phyloP scores from a whole-genome alignment of 2,113 vertebrate genomes.

The Dasyprocta punctata region DNA sequence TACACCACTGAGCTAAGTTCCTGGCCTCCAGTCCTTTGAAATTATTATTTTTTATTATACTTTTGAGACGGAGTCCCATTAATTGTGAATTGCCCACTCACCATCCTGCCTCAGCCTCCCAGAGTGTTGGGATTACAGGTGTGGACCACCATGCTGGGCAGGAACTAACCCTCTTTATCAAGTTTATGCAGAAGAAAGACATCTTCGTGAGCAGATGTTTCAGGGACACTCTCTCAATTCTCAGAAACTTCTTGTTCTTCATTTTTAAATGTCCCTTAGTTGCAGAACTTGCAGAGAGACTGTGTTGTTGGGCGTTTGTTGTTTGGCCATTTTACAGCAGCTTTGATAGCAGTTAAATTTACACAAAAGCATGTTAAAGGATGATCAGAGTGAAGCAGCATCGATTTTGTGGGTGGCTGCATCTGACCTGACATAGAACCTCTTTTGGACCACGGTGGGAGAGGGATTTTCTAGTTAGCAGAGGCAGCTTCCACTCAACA shows the following conservation, averaged over 20 bases:
- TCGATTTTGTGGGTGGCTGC: background rate
- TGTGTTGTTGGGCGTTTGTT: background rate
- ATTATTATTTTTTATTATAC: background rate
- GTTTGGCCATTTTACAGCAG: background rate
- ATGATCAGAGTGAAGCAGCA: background rate
- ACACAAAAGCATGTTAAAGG: constrained; percentile 4
- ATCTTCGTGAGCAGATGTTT: background rate
- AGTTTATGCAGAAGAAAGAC: background rate
- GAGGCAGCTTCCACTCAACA: background rate
- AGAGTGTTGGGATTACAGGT: background rate
- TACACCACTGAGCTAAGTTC: too few species aligned
- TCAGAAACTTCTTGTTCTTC: background rate
- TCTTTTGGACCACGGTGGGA: background rate
- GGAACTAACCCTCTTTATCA: background rate
- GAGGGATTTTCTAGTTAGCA: background rate
- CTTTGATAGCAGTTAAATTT: background rate
- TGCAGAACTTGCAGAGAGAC: background rate
- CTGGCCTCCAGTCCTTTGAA: too few species aligned
- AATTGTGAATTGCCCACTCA: background rate
- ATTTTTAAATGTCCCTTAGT: background rate
- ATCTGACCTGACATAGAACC: background rate
- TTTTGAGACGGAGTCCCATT: background rate
- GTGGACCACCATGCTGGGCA: background rate
- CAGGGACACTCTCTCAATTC: background rate
- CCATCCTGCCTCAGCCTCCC: background rate